These are phyloP conservation scores for Pholis gunnellus DNA, from an alignment of 2,113 vertebrate genomes.

Conservation along the genomic window DNA sequence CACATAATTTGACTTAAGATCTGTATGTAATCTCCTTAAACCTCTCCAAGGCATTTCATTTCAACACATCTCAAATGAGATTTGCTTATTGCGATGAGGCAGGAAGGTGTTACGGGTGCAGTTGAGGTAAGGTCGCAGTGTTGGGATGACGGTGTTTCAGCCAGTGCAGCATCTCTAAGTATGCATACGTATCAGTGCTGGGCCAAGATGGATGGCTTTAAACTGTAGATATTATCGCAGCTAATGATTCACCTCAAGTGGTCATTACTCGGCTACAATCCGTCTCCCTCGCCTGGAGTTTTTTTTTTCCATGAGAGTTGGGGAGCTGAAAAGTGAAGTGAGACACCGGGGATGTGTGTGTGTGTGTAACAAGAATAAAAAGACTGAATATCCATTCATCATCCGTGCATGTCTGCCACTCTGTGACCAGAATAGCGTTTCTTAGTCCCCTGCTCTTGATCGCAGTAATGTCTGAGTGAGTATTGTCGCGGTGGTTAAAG, in stretches of 20 bases:
- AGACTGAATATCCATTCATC: conserved; percentile 26
- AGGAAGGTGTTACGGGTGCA: not conserved
- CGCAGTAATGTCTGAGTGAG: conserved; percentile 13
- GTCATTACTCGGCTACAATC: conserved; percentile 72
- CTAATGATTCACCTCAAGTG: conserved; percentile 85
- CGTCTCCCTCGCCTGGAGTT: conserved; percentile 52
- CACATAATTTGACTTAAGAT: not conserved
- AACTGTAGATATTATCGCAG: conserved; percentile 82
- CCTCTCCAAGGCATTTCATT: conserved; percentile 6
- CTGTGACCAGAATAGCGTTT: conserved; percentile 23
- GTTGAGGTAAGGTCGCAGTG: conserved; percentile 7
- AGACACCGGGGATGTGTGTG: not conserved
- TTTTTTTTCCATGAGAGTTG: conserved; percentile 40
- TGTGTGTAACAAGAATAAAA: not conserved
- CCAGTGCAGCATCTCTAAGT: not conserved
- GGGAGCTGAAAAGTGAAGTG: conserved; percentile 38
- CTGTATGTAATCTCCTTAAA: conserved; percentile 4
- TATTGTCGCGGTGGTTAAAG: conserved; percentile 3
- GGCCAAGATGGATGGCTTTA: conserved; percentile 73
- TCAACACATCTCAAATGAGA: conserved; percentile 29
- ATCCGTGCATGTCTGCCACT: conserved; percentile 28
- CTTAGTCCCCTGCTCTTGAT: conserved; percentile 21
- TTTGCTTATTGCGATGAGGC: conserved; percentile 19
- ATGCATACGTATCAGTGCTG: conserved; percentile 58
- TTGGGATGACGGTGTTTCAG: conserved; percentile 50